Percentiles rank a stretch among this genome's conserved stretches.
Evolutionary conservation across 1,140 invertebrate genomes (phyloP).

Genomic region (Glossosoma conforme): DNA sequence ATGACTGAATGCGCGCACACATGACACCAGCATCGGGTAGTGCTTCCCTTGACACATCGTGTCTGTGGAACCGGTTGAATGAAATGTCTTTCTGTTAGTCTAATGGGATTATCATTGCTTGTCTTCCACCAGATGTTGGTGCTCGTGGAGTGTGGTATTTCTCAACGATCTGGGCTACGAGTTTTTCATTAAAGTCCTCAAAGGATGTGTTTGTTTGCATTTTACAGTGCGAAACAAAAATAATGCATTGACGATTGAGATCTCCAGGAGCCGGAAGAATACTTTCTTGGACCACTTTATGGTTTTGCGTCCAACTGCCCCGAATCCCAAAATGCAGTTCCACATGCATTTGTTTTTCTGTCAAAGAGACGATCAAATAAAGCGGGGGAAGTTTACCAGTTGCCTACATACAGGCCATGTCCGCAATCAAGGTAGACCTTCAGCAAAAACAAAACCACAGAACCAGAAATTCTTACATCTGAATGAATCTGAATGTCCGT

Average conservation of each 20-base stretch:
- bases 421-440: too few species aligned
- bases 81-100: constrained; percentile 6
- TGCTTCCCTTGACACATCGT: constrained; percentile 14
- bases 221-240: neutral
- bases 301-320: neutral
- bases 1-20: constrained; percentile 21
- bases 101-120: constrained; percentile 1
- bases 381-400: too few species aligned
- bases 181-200: constrained; percentile 2
- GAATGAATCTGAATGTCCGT: too few species aligned
- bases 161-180: constrained; percentile 3
- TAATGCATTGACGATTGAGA: neutral
- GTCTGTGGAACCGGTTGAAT: constrained; percentile 18
- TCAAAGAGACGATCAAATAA: too few species aligned
- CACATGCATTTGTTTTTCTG: too few species aligned
- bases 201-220: neutral
- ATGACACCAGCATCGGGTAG: constrained; percentile 22
- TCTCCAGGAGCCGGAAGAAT: constrained; percentile 2
- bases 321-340: too few species aligned
- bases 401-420: too few species aligned
- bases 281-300: neutral
- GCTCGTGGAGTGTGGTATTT: constrained; percentile 4
- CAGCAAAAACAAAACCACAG: too few species aligned
- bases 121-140: constrained; percentile 8
- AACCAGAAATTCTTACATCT: too few species aligned